Evolutionary conservation across 2,113 vertebrate genomes (phyloP).

Genomic region (Pica pica): DNA sequence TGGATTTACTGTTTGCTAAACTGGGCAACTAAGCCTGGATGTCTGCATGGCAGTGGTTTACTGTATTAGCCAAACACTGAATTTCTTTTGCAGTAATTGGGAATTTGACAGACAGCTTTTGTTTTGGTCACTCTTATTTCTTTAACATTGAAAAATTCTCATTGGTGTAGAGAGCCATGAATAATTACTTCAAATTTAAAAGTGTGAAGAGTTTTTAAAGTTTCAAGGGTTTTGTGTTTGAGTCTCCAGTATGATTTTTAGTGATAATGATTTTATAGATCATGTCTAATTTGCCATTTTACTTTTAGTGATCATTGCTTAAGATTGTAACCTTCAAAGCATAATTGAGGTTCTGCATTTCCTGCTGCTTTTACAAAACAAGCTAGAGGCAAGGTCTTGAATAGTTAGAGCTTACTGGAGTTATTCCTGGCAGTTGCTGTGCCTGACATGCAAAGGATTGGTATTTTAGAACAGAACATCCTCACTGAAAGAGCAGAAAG

Average conservation of each 20-base stretch:
- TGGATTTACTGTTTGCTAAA: background rate
- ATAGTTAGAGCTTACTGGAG: slow-evolving; percentile 11
- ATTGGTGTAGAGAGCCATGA: background rate
- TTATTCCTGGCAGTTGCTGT: slow-evolving; percentile 20
- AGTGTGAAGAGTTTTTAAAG: background rate
- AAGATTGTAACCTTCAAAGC: background rate
- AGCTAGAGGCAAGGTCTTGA: background rate
- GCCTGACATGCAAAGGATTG: background rate
- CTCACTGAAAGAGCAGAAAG: background rate
- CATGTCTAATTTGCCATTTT: background rate
- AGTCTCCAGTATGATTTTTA: background rate
- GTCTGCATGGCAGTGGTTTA: background rate
- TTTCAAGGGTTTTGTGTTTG: background rate
- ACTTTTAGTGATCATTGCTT: background rate
- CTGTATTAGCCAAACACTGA: background rate
- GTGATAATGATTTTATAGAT: background rate
- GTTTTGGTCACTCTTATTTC: background rate
- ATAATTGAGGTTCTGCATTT: background rate
- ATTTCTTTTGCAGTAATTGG: slow-evolving; percentile 11
- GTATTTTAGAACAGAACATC: slow-evolving; percentile 37
- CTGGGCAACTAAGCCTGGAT: background rate
- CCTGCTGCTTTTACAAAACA: slow-evolving; percentile 26
- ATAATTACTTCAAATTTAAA: background rate
- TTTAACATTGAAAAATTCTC: background rate
- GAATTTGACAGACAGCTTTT: slow-evolving; percentile 35